A percentile compares a stretch with the other conserved stretches of the same genome.
Evolutionary conservation across 2,113 vertebrate species (phyloP).

Genomic region (Mastomys coucha): DNA sequence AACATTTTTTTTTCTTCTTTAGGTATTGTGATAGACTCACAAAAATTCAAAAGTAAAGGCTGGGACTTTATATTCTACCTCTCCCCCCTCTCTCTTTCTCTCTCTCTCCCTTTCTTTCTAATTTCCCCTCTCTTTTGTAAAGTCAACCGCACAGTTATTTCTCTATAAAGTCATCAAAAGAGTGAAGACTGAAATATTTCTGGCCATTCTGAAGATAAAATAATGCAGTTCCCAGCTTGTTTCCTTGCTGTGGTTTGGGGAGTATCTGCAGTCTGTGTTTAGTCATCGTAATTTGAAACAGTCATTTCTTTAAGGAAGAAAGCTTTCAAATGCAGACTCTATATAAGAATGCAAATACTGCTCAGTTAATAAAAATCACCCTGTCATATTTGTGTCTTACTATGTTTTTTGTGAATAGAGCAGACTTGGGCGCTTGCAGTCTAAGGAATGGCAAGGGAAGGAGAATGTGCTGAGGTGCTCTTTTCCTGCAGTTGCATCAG

Average conservation of each 20-base stretch:
- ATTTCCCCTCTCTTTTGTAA: neutral
- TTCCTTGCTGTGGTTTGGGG: slow-evolving; percentile 42
- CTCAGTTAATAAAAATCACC: neutral
- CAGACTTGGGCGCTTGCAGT: neutral
- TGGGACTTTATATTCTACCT: neutral
- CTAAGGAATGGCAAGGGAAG: neutral
- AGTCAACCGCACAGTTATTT: slow-evolving; percentile 37
- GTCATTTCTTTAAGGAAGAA: neutral
- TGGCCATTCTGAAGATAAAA: slow-evolving; percentile 61
- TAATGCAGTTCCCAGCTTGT: slow-evolving; percentile 24
- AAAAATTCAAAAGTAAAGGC: slow-evolving; percentile 4
- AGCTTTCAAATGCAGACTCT: slow-evolving; percentile 18
- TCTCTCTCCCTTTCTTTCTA: no score
- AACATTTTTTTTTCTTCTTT: slow-evolving; percentile 26
- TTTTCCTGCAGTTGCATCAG: neutral
- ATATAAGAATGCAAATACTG: neutral
- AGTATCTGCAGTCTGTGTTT: slow-evolving; percentile 51
- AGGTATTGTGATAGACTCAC: neutral
- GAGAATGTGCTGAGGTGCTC: neutral
- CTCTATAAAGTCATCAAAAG: slow-evolving; percentile 44
- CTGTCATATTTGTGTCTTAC: neutral
- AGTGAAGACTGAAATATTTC: slow-evolving; percentile 26
- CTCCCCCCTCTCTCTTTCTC: neutral
- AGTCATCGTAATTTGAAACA: slow-evolving; percentile 70
- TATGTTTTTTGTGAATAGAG: neutral